Evolutionary conservation across 2,888 invertebrate species (phyloP), one percentile per base, ranked within the genome.

Genomic region (Caenorhabditis imperialis): DNA sequence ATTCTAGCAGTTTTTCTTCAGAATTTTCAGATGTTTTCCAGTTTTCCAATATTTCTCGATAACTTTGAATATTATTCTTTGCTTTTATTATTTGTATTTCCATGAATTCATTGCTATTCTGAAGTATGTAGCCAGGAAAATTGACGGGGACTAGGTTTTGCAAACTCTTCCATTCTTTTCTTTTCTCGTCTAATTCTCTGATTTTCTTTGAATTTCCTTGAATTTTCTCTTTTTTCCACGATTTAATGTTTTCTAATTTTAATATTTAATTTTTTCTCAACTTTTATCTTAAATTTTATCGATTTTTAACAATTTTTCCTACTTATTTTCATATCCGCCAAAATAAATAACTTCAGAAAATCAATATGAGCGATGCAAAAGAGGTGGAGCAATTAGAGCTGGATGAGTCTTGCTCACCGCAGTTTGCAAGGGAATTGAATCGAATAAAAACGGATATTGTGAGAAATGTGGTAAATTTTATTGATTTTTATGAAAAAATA

Each of bases 341-440:
- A 51, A 51, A 35, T 35, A 18, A 50, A 51, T 12, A 35, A 4
- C 30, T 37, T 33, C n/a, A 30, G 16, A 30, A 23, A n/a, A 6
- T 58, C 37, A 61, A 50, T 55, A 58, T 69, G 53, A 14, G 60
- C 10, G 58, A 45, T 12, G 53, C 23, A 14, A 53, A 44, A 44
- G 27, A 35, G 44, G 44, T n/a, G 25, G 16, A 10, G 3, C 7
- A 27, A 14, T 37, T 71, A 14, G 73, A 73, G 16, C 53, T 47
- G 47, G 73, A 73, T 18, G 55, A 47, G 10, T 40, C 55, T 3
- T 69, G 40, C 22, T 62, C 74, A 6, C 69, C 74, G 22, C 57
- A 69, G 20, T 74, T 74, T 27, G 38, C 35, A 0, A 23, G 23
- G 14, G 74, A 74, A 69, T 51, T 69, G 7, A 48, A 45, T n/a